phyloP scores from a whole-genome alignment of 2,888 invertebrate genomes.

The Cosmia pyralina region DNA sequence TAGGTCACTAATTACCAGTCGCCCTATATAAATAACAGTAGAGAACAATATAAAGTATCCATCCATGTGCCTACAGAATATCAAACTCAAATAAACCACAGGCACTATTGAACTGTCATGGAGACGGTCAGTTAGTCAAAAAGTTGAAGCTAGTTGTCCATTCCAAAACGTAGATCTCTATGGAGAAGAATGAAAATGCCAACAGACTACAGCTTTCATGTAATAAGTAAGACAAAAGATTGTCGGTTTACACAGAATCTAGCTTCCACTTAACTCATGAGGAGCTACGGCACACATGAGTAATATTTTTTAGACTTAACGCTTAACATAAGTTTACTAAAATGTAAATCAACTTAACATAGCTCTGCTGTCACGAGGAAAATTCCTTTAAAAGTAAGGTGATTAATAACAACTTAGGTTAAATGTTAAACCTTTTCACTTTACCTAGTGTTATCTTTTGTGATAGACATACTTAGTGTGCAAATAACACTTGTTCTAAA shows the following conservation, averaged over 20 bases:
- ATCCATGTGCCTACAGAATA: not conserved
- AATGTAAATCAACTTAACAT: not conserved
- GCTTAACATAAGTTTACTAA: not conserved
- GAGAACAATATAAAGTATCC: not conserved
- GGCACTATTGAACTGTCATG: too few relatives aligned
- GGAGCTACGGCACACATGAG: not conserved
- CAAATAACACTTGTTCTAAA: too few relatives aligned
- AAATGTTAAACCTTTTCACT: too few relatives aligned
- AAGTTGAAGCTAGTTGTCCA: too few relatives aligned
- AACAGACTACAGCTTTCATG: not conserved
- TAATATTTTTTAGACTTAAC: not conserved
- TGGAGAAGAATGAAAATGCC: not conserved
- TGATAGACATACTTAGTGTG: too few relatives aligned
- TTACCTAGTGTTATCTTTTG: too few relatives aligned
- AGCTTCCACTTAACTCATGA: not conserved
- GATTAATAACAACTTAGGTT: too few relatives aligned
- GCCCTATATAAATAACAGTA: not conserved
- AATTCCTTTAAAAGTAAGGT: not conserved
- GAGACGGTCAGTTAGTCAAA: too few relatives aligned
- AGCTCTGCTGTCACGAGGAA: not conserved
- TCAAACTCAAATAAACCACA: too few relatives aligned
- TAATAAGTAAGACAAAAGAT: not conserved
- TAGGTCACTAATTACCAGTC: too few relatives aligned
- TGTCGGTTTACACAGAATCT: not conserved
- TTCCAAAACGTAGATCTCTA: too few relatives aligned